These are phyloP conservation scores for Dasypogon diadema DNA, from an alignment of 2,888 invertebrate genomes.

Conservation along the genomic window DNA sequence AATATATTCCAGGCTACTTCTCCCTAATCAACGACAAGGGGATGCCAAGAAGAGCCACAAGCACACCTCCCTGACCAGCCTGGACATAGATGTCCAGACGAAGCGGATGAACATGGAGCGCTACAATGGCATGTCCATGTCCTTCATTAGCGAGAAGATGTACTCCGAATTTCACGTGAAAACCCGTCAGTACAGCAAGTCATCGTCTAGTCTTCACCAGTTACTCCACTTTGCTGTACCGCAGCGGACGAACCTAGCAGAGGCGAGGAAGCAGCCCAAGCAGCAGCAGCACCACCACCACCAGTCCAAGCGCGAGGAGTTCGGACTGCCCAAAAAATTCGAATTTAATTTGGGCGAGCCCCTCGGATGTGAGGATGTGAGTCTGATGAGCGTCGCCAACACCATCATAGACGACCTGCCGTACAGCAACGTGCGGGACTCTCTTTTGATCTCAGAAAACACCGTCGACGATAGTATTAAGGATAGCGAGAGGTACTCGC, in stretches of 20 bases:
- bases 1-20: conserved; percentile 76
- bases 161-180: conserved; percentile 80
- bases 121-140: conserved; percentile 79
- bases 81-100: conserved; percentile 74
- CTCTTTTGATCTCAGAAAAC: conserved; percentile 66
- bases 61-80: conserved; percentile 59
- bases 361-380: neutral
- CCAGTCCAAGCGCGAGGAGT: conserved; percentile 23
- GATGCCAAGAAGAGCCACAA: conserved; percentile 70
- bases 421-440: conserved; percentile 79
- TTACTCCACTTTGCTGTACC: conserved; percentile 66
- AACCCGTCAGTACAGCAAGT: conserved; percentile 76
- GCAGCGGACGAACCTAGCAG: conserved; percentile 72
- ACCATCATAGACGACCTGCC: conserved; percentile 74
- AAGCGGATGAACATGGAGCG: conserved; percentile 79
- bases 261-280: conserved; percentile 67
- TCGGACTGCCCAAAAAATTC: conserved; percentile 15
- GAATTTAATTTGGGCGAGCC: conserved; percentile 29
- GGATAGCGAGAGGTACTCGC: neutral
- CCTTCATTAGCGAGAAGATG: conserved; percentile 77
- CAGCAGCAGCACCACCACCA: too few species aligned
- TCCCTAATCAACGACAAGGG: conserved; percentile 77
- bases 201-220: conserved; percentile 73
- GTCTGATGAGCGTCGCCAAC: conserved; percentile 58
- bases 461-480: conserved; percentile 50